Evolutionary conservation across 2,797 vertebrate species (phyloP), one percentile per base, ranked within the genome.

Genomic region (Aythya fuligula): DNA sequence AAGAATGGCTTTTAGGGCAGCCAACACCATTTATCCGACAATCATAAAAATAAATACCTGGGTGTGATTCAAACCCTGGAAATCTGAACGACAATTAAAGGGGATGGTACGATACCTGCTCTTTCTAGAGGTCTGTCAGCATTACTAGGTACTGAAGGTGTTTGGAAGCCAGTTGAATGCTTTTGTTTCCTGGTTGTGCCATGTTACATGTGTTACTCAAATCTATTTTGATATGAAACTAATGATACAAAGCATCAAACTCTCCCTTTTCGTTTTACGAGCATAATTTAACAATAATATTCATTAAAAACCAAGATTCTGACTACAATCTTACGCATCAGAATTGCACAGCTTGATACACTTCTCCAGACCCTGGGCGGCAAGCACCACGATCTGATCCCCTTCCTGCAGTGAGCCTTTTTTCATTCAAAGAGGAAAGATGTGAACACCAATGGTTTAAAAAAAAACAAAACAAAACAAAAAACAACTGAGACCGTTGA

Each of bases 351-450:
- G 88, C 93, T 87, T n/a, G 16, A 95, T 34, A 88, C 20, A 67
- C 76, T 96, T 89, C 73, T 86, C 94, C 93, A 95, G 94, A 87
- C 75, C 88, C 75, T 19, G 45, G 64, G 65, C 27, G 53, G 93
- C 87, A 91, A 90, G 82, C 70, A 34, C 49, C 85, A 47, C 38
- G 65, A 78, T 81, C 71, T 65, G 71, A 91, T 75, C 82, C 96
- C 94, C 90, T 94, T 96, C 91, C 96, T 94, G 95, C 95, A 96
- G 91, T 32, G 34, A 94, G 90, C 90, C 91, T 96, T 92, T 81
- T 60, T 91, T 95, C 93, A 95, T 95, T 34, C 61, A 32, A 19
- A 75, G 60, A 95, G 95, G 94, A 94, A 93, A 93, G 88, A 77
- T 73, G 74, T 18, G 65, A 94, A 92, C 45, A 69, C 95, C 90